Evolutionary conservation across 2,888 invertebrate species (phyloP).

Genomic region (Alsophila aescularia): DNA sequence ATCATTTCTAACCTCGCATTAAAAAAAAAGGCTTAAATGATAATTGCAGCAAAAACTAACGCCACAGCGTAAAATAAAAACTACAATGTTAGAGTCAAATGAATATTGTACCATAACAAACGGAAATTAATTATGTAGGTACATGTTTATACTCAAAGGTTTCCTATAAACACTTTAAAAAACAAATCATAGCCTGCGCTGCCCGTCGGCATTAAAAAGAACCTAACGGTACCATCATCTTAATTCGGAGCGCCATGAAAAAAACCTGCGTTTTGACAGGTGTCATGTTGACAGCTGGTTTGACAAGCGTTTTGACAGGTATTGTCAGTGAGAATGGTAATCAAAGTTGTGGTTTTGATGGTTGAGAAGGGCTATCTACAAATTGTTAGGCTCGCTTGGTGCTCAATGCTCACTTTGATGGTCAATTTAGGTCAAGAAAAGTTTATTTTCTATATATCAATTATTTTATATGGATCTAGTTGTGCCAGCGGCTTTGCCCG

Average conservation of each 20-base stretch:
- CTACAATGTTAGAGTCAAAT: neutral
- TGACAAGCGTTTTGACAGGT: conserved; percentile 53
- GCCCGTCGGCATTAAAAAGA: conserved; percentile 12
- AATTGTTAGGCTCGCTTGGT: neutral
- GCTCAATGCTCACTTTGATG: too few relatives aligned
- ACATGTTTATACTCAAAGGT: neutral
- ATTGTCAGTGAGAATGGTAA: conserved; percentile 51
- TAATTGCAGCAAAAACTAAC: too few relatives aligned
- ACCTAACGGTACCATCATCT: conserved; percentile 26
- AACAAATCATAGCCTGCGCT: conserved; percentile 12
- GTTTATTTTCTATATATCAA: too few relatives aligned
- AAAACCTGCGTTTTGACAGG: conserved; percentile 50
- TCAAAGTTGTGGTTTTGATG: conserved; percentile 19
- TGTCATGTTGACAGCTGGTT: conserved; percentile 63
- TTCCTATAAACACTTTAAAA: conserved; percentile 16
- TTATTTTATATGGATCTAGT: too few relatives aligned
- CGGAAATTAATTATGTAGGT: neutral
- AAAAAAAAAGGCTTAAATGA: too few relatives aligned
- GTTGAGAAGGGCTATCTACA: conserved; percentile 1
- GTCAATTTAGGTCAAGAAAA: too few relatives aligned
- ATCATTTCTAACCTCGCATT: too few relatives aligned
- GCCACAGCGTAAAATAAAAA: too few relatives aligned
- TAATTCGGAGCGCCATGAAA: conserved; percentile 3
- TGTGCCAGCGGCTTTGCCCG: too few relatives aligned
- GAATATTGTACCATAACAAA: too few relatives aligned